phyloP scores from a whole-genome alignment of 2,797 vertebrate species.

The Darevskia mixta region DNA sequence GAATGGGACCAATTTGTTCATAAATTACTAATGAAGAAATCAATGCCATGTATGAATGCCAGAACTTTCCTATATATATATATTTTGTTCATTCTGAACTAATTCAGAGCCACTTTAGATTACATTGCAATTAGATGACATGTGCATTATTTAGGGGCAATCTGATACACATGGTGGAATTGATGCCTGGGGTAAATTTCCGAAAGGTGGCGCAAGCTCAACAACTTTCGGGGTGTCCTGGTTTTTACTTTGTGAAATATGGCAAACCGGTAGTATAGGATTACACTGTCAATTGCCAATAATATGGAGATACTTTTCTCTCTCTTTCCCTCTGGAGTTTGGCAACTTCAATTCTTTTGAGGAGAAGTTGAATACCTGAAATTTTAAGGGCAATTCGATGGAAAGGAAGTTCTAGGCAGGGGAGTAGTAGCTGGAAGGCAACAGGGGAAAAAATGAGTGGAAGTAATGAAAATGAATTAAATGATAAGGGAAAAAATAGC shows the following conservation, averaged over 20 bases:
- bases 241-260: too few species aligned
- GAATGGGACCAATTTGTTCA: neutral
- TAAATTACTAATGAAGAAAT: neutral
- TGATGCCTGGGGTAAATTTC: neutral
- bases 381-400: neutral
- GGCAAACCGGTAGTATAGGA: neutral
- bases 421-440: neutral
- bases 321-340: neutral
- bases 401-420: neutral
- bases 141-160: too few species aligned
- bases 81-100: neutral
- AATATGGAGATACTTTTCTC: too few species aligned
- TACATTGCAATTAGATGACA: too few species aligned
- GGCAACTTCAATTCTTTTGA: neutral
- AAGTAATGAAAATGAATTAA: neutral
- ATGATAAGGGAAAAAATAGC: neutral
- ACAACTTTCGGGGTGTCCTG: too few species aligned
- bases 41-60: neutral
- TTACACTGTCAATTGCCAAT: neutral
- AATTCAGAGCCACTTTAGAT: neutral
- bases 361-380: neutral
- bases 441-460: neutral
- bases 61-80: neutral
- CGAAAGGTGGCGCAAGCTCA: too few species aligned
- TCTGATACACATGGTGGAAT: too few species aligned